These are phyloP conservation scores for Capitulum mitella DNA, from an alignment of 2,888 invertebrate genomes.

Conservation along the genomic window DNA sequence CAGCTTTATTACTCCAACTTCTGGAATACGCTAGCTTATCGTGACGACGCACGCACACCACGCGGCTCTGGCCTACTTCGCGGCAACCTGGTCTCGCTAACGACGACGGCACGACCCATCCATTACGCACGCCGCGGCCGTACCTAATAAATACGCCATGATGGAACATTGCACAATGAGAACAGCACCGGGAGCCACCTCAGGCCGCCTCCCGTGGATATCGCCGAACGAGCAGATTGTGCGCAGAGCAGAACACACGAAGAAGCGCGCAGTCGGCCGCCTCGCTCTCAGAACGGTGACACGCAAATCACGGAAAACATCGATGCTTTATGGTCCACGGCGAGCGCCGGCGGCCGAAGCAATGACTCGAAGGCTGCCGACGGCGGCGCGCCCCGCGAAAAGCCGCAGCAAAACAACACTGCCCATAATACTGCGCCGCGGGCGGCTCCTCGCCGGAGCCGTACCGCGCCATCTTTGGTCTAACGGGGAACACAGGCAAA, in stretches of 20 bases:
- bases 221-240: neutral
- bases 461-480: constrained; percentile 4
- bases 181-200: neutral
- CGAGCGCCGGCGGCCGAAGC: neutral
- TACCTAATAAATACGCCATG: neutral
- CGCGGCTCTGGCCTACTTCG: neutral
- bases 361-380: neutral
- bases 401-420: neutral
- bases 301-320: neutral
- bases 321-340: neutral
- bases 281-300: neutral
- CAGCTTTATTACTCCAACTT: neutral
- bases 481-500: neutral
- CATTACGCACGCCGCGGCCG: neutral
- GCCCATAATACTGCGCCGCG: neutral
- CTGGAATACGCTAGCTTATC: neutral
- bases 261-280: neutral
- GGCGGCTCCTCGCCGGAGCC: neutral
- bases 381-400: neutral
- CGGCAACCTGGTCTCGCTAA: neutral
- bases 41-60: neutral
- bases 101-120: neutral
- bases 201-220: neutral
- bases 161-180: neutral
- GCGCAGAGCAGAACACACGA: neutral